Base-by-base conservation (phyloP, 2,888 invertebrate genomes). In the Dendrolimus houi region DNA sequence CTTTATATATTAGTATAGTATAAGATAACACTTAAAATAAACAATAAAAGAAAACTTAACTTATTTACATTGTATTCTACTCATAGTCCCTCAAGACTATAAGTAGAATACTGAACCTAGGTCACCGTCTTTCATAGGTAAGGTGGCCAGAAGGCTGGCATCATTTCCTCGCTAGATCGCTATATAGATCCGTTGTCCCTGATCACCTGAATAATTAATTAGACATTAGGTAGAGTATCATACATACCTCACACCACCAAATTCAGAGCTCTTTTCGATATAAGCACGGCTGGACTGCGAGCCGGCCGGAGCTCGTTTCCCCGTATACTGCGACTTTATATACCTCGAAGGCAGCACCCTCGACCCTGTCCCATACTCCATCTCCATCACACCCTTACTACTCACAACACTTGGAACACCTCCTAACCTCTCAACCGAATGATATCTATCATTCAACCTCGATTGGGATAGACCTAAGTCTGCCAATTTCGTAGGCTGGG, bases 211-310 rank as follows among this genome's bases (percentile, higher is more conserved):
- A 29, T 3, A 29, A 6, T 17, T 0, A 17, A 17, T 2, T 6
- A 3, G 29, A 0, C 3, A 29, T 29, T 29, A 29, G 29, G 3
- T 6, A 29, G 29, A 29, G 6, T 29, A 29, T 6, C 29, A 29
- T 13, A 54, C 66, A 73, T 69, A 91, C 84, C 93, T 87, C 41
- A 93, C 93, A 41, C 93, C 94, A 29, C 92, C 91, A 72, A 94
- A 94, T 71, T 95, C 95, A 0, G 94, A 94, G 71, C 91, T 91
- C 82, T 95, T 95, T 71, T 97, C 97, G 71, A 97, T 96, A 66
- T 97, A 96, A 7, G 96, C 96, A 61, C 96, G 94, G 76, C 95
- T 95, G 0, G 96, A 96, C 77, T 97, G 97, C 60, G 96, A 96
- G 41, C 96, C 96, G n/a, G 95, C 95, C 7, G 95, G 94, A 2